A percentile compares a stretch with the other conserved stretches of the same genome.
Conservation (phyloP, 2,888 invertebrate species). For the Electrophaes corylata region DNA sequence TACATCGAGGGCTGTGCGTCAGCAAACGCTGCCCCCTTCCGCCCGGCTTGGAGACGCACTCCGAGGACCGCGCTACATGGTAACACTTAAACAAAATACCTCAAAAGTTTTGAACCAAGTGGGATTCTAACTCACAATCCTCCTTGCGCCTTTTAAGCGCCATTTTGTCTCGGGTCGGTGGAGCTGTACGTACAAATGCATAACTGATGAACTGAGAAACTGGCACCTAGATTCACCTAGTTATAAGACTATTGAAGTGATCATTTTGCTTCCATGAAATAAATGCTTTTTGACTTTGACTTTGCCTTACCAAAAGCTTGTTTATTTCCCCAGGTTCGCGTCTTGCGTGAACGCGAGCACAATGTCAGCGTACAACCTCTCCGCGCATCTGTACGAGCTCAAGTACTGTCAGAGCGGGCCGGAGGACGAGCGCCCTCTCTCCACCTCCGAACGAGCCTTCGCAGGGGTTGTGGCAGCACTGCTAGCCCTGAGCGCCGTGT, state of each 20-base stretch:
- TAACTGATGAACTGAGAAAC: no score
- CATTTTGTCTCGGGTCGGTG: no score
- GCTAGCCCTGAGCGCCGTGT: constrained; percentile 59
- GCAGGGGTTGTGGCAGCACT: constrained; percentile 57
- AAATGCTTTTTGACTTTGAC: no score
- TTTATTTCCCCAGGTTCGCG: constrained; percentile 60
- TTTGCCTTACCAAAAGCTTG: not conserved
- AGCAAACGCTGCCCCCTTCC: constrained; percentile 46
- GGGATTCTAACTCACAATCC: no score
- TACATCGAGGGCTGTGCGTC: constrained; percentile 74
- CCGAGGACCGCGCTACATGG: constrained; percentile 28
- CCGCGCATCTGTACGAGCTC: constrained; percentile 61
- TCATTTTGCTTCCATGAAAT: no score
- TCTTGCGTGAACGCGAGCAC: constrained; percentile 69
- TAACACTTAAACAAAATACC: constrained; percentile 4
- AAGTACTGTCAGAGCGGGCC: constrained; percentile 62
- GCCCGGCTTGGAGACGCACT: constrained; percentile 21
- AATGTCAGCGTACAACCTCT: constrained; percentile 58
- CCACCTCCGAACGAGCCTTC: constrained; percentile 55
- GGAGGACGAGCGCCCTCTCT: constrained; percentile 39
- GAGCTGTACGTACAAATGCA: no score
- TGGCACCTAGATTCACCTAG: no score
- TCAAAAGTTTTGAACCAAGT: no score
- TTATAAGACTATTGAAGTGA: no score
- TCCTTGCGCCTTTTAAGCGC: no score